Conservation (phyloP, 2,797 vertebrate species). For the Channa striata region DNA sequence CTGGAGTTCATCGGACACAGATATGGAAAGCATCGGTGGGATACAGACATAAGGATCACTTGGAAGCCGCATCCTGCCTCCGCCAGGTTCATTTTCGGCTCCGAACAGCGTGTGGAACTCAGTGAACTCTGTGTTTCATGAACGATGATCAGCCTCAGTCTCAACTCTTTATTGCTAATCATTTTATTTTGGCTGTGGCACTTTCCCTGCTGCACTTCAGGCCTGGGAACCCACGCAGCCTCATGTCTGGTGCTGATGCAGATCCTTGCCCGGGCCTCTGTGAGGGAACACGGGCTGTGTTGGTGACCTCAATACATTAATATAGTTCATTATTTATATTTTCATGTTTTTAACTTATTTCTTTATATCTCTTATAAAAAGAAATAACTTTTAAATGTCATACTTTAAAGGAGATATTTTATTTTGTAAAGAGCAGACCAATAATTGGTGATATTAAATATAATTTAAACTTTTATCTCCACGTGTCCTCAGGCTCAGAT, state of each 20-base stretch:
- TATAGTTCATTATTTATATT: neutral
- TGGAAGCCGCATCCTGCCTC: constrained; percentile 1
- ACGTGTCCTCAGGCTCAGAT: neutral
- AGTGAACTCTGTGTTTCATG: neutral
- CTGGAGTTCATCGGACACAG: constrained; percentile 36
- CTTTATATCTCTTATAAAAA: no score
- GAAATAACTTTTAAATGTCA: neutral
- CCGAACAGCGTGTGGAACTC: neutral
- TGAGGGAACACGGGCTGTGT: no score
- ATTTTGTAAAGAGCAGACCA: neutral
- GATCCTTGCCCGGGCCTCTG: neutral
- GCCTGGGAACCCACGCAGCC: neutral
- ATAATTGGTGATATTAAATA: neutral
- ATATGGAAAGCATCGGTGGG: constrained; percentile 4
- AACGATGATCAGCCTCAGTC: neutral
- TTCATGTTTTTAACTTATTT: neutral
- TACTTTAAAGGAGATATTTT: neutral
- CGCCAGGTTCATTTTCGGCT: constrained; percentile 5
- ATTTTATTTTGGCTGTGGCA: neutral
- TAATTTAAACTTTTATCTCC: neutral
- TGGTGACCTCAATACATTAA: neutral
- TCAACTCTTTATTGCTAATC: neutral
- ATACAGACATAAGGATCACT: neutral
- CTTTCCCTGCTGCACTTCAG: neutral
- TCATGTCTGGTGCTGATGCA: constrained; percentile 3